Base-by-base conservation (phyloP, 2,888 invertebrate species). In the Hydropsyche betteni region DNA sequence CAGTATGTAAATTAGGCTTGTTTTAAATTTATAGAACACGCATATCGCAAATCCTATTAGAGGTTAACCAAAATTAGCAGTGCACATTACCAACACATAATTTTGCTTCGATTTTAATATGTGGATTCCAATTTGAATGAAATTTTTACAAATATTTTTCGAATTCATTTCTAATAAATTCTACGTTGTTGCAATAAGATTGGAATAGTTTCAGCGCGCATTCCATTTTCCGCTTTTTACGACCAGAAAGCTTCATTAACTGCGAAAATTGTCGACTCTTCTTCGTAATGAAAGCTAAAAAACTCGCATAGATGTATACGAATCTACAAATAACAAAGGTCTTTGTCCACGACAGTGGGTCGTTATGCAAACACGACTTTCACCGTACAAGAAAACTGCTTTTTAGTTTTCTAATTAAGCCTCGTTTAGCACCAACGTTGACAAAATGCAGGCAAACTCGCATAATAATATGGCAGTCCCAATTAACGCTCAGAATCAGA, bases 361-460 rank as follows among this genome's bases (percentile, higher is more conserved):
- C 33, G 51, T 70, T 70, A 53, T 70, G n/a, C 70, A 53, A 70
- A 53, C 53, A 70, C 34, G 14, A 10, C 53, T 12, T 44, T 44
- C 44, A 44, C 52, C 16, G 16, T 14, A 36, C 69, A 69, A 36
- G 69, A 33, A 12, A 53, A 12, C 58, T 58, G 58, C 64, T 36
- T 64, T 64, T 69, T 69, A 24, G 14, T n/a, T 44, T 10, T 36
- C 36, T 69, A 69, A 69, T 69, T 69, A 69, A 69, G 69, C 70
- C 52, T 33, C 52, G 70, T 34, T 53, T 33, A 34, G 34, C 52
- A 2, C 24, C 24, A 24, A 24, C 24, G 24, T 24, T 24, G 52
- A 24, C 55, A n/a, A 55, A 4, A 14, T 55, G 55, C 24, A 16
- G 24, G 12, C 6, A n/a, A 55, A 16, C 55, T 55, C 4, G 14